These are phyloP conservation scores for Coleophora deauratella DNA, from an alignment of 2,888 invertebrate species.

Conservation along the genomic window DNA sequence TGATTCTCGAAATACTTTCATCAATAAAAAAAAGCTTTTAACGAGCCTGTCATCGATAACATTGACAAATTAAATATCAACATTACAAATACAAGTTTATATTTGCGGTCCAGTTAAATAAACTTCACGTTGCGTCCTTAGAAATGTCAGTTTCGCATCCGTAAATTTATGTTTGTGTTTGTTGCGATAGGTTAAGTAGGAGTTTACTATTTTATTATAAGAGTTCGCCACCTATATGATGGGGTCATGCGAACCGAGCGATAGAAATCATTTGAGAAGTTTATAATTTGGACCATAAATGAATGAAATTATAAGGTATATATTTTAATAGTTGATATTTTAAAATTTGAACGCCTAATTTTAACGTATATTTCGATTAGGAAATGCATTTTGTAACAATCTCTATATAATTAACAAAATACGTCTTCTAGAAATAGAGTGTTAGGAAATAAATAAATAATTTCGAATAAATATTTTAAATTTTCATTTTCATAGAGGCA, in stretches of 20 bases:
- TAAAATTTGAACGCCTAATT: too few relatives aligned
- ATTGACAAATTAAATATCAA: constrained; percentile 70
- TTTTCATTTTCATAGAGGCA: too few relatives aligned
- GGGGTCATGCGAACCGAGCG: constrained; percentile 64
- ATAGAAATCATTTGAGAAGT: constrained; percentile 44
- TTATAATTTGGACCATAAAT: constrained; percentile 4
- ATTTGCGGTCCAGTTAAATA: constrained; percentile 7
- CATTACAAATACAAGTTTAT: constrained; percentile 22
- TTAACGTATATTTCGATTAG: too few relatives aligned
- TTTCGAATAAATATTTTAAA: too few relatives aligned
- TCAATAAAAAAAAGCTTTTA: constrained; percentile 41
- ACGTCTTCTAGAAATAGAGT: too few relatives aligned
- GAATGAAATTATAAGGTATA: neutral
- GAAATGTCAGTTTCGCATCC: constrained; percentile 14
- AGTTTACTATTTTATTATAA: constrained; percentile 64
- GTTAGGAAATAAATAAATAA: too few relatives aligned
- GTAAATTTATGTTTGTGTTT: constrained; percentile 25
- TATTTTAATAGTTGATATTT: too few relatives aligned
- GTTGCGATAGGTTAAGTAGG: constrained; percentile 42
- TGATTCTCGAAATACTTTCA: constrained; percentile 30
- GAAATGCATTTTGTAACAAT: too few relatives aligned
- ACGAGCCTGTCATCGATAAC: constrained; percentile 59
- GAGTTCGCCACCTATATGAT: constrained; percentile 49
- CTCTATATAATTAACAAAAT: too few relatives aligned
- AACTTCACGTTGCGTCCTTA: neutral